These are phyloP conservation scores for Aegotheles bennettii DNA, from an alignment of 2,113 vertebrate species.

Conservation along the genomic window DNA sequence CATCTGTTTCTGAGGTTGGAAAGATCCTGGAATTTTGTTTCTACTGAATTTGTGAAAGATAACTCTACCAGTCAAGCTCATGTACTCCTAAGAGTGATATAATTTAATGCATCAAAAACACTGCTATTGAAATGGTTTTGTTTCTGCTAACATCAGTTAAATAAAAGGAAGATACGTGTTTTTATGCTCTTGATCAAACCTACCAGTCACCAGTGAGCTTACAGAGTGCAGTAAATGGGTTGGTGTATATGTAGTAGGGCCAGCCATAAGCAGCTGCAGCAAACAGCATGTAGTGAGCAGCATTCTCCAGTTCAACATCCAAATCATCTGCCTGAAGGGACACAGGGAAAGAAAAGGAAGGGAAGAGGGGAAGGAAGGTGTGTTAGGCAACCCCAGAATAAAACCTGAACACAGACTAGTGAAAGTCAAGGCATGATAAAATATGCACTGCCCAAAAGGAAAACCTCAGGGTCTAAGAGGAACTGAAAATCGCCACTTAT, in stretches of 20 bases:
- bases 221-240: slow-evolving; percentile 85
- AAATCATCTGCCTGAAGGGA: slow-evolving; percentile 78
- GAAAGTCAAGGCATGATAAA: not conserved
- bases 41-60: not conserved
- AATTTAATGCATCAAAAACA: not conserved
- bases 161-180: not conserved
- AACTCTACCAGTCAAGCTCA: not conserved
- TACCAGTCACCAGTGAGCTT: slow-evolving; percentile 89
- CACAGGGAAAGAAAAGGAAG: not conserved
- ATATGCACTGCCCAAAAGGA: not conserved
- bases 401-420: not conserved
- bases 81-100: not conserved
- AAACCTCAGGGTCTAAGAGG: not conserved
- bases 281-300: slow-evolving; percentile 89
- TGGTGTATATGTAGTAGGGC: slow-evolving; percentile 90
- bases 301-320: slow-evolving; percentile 85
- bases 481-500: not conserved
- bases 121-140: not conserved
- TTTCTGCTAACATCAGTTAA: not conserved
- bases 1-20: not conserved
- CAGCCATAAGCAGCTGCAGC: slow-evolving; percentile 93
- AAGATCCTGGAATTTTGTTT: not conserved
- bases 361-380: not conserved
- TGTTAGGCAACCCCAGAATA: not conserved
- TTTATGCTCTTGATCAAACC: slow-evolving; percentile 18